Base-by-base conservation (phyloP, 2,888 invertebrate genomes). In the Caenorhabditis plicata region DNA sequence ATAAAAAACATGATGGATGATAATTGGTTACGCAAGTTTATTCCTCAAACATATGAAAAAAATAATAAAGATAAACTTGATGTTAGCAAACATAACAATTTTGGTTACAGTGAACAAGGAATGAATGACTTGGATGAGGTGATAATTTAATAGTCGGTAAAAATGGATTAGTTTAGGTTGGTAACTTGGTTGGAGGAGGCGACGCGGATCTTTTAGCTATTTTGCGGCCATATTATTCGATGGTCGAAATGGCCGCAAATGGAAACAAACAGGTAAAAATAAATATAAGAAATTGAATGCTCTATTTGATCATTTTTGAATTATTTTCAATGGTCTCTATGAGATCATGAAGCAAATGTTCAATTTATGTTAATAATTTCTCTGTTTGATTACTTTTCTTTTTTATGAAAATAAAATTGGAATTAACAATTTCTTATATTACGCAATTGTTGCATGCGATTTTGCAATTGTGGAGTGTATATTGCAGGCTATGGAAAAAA, bases 231-330 rank as follows among this genome's bases (percentile, higher is more conserved):
- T 75, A 72, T 51, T 75, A 75, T 44, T 73, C 74, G 13, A 73
- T 75, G 68, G 68, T 73, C 3, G 75, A 75, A 40, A 75, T 75
- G 75, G 60, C 67, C 15, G 74, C 75, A n/a, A 73, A 74, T 50
- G 75, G 75, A 41, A 75, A 75, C 46, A 71, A 73, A 54, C 71
- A 69, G 56, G 69, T 66, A 19, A 17, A 36, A 27, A 39, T 22
- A 22, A 13, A 27, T 20, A 9, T 33, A 5, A 25, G 9, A 29
- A 27, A 29, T 23, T 11, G n/a, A 11, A 40, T n/a, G n/a, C n/a
- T n/a, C n/a, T n/a, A n/a, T n/a, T n/a, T n/a, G n/a, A n/a, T n/a
- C n/a, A n/a, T n/a, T n/a, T n/a, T n/a, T n/a, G n/a, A n/a, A n/a
- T n/a, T n/a, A n/a, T n/a, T n/a, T n/a, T n/a, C n/a, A n/a, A n/a